These are phyloP conservation scores for Peromyscus eremicus DNA, from an alignment of 2,797 vertebrate genomes.

Conservation along the genomic window DNA sequence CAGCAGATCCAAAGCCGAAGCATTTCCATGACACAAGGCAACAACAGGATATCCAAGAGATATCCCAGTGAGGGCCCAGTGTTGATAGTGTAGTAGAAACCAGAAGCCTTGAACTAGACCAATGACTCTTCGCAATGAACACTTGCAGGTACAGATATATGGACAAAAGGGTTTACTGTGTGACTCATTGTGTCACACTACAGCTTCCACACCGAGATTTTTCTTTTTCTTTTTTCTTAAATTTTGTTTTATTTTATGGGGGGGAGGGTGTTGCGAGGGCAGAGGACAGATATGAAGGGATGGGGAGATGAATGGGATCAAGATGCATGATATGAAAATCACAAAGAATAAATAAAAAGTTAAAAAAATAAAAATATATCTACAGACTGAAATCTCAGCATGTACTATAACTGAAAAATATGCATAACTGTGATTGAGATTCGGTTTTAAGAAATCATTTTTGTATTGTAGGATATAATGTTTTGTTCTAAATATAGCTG, in stretches of 20 bases:
- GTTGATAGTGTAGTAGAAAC: background rate
- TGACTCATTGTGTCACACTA: background rate
- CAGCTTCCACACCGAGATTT: background rate
- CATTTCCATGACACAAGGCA: background rate
- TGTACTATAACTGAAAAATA: conserved; percentile 88
- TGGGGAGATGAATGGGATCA: background rate
- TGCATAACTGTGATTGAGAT: conserved; percentile 89
- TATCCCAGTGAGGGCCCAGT: background rate
- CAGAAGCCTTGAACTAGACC: background rate
- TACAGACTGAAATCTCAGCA: conserved; percentile 94
- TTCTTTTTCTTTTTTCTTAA: background rate
- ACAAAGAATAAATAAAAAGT: background rate
- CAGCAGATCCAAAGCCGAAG: background rate
- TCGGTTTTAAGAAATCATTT: conserved; percentile 95
- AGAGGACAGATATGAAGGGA: background rate
- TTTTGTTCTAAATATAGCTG: conserved; percentile 96
- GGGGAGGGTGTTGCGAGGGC: background rate
- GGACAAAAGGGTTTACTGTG: background rate
- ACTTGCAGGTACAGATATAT: background rate
- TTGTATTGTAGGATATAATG: conserved; percentile 96
- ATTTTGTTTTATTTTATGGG: background rate
- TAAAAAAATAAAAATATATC: background rate
- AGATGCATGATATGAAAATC: background rate
- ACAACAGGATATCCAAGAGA: background rate
- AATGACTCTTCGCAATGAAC: background rate